A percentile compares a stretch with the other conserved stretches of the same genome.
These are phyloP conservation scores for Cephalopholis sonnerati DNA, from an alignment of 2,113 vertebrate genomes.

Conservation along the genomic window DNA sequence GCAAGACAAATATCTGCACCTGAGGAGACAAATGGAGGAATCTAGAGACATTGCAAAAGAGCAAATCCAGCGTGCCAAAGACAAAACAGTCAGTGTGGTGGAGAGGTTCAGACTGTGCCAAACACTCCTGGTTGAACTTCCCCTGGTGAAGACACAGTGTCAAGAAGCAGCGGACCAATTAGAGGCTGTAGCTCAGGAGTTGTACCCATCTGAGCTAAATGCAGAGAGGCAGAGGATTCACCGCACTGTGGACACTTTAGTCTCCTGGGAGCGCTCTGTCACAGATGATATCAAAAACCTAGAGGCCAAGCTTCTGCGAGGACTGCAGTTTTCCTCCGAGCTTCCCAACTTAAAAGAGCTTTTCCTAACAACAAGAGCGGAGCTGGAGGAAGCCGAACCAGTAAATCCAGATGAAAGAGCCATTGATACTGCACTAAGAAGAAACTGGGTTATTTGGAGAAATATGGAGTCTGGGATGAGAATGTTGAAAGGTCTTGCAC, in stretches of 20 bases:
- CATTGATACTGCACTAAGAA: constrained; percentile 81
- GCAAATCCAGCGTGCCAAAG: constrained; percentile 71
- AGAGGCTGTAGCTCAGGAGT: constrained; percentile 79
- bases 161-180: constrained; percentile 84
- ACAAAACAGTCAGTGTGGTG: constrained; percentile 53
- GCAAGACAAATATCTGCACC: constrained; percentile 80
- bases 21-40: constrained; percentile 81
- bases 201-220: constrained; percentile 80
- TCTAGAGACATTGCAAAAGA: constrained; percentile 76
- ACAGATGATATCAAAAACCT: constrained; percentile 78
- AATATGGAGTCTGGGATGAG: constrained; percentile 83
- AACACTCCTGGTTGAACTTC: constrained; percentile 82
- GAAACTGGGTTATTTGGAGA: constrained; percentile 84
- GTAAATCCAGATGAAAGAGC: constrained; percentile 80
- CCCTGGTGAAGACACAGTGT: constrained; percentile 82
- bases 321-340: constrained; percentile 72
- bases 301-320: constrained; percentile 71
- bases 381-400: constrained; percentile 80
- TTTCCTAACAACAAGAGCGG: constrained; percentile 79
- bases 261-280: constrained; percentile 77
- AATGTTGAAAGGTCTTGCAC: constrained; percentile 75
- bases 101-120: constrained; percentile 80
- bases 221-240: constrained; percentile 84
- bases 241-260: constrained; percentile 71
- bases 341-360: constrained; percentile 72